Conservation (phyloP, 2,113 vertebrate genomes). For the Meriones unguiculatus region DNA sequence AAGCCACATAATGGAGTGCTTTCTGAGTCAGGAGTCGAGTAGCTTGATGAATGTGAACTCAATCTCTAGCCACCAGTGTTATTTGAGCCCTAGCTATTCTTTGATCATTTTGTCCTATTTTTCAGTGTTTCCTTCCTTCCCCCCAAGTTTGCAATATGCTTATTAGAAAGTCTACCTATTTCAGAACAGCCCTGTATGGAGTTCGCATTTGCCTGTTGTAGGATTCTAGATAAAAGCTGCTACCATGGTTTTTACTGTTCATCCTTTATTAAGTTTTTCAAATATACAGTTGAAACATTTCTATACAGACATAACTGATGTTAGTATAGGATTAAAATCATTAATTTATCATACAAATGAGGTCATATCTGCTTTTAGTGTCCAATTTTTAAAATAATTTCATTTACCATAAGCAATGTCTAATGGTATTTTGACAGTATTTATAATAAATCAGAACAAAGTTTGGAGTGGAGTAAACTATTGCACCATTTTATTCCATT, state of each 20-base stretch:
- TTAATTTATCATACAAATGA: background rate
- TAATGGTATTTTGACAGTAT: conserved; percentile 13
- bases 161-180: conserved; percentile 21
- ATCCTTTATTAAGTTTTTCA: conserved; percentile 52
- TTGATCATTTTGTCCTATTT: conserved; percentile 52
- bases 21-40: conserved; percentile 56
- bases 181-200: conserved; percentile 23
- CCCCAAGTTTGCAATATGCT: conserved; percentile 47
- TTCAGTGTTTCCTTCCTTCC: conserved; percentile 53
- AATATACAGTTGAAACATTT: conserved; percentile 58
- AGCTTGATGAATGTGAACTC: conserved; percentile 60
- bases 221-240: conserved; percentile 48
- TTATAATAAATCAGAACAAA: conserved; percentile 66
- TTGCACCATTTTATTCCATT: conserved; percentile 53
- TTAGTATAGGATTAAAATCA: conserved; percentile 60
- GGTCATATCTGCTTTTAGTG: conserved; percentile 1
- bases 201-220: conserved; percentile 57
- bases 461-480: conserved; percentile 56
- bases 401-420: conserved; percentile 53
- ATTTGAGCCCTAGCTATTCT: conserved; percentile 42
- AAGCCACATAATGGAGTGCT: conserved; percentile 73
- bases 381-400: conserved; percentile 47
- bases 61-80: conserved; percentile 33
- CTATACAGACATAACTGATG: conserved; percentile 41
- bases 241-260: conserved; percentile 45